Evolutionary conservation across 2,888 invertebrate species (phyloP), one percentile per base, ranked within the genome.

Genomic region (Notodonta ziczac): DNA sequence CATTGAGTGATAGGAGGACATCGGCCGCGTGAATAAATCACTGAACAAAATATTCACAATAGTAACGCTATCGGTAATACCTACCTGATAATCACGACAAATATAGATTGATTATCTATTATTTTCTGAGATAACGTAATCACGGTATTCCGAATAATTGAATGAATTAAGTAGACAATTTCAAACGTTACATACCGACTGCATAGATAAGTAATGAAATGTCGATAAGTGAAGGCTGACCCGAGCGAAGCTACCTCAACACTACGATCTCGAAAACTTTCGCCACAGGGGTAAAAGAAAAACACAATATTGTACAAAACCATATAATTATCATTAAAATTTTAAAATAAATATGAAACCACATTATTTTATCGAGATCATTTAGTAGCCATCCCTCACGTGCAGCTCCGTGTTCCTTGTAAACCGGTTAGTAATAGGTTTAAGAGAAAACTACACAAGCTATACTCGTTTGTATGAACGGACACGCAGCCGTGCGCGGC

Each of bases 251-350:
- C 10, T 42, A 9, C 4, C 9, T 42, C 6, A 24, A 24, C 24
- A 24, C 24, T 24, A 3, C 42, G 42, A 42, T 35, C 42, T 42
- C 42, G 14, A 40, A 6, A 35, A 35, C 35, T 35, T 7, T 6
- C 42, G 46, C 13, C 32, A n/a, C 24, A 51, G 14, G 58, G 65
- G 35, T 60, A 14, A 72, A 60, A 75, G 74, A 74, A 80, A 62
- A 66, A 73, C 61, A 62, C 58, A 57, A 59, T 59, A 61, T 73
- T 87, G 90, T 91, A 91, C 88, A 91, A 92, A 92, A 91, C 88
- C 92, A 91, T 92, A 89, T 90, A 83, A 82, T 83, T 77, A 90
- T 87, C 80, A 85, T 90, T 91, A 89, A 90, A 91, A 88, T 84
- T 84, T 64, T 86, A 77, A 88, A 92, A 91, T 89, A 90, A 88